Conservation (phyloP, 2,113 vertebrate genomes). For the Dermatemys mawii region DNA sequence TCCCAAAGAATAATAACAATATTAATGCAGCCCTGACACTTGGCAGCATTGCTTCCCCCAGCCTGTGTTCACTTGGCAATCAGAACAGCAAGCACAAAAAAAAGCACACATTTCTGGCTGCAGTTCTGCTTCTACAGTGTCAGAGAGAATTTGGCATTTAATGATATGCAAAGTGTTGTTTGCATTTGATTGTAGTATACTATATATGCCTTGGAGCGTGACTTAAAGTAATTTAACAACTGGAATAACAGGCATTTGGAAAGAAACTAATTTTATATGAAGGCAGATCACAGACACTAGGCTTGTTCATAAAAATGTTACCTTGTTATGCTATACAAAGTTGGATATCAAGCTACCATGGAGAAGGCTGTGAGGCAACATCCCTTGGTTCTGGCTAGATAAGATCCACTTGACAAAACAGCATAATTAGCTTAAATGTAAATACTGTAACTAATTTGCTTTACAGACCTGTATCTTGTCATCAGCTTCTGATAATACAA, state of each 20-base stretch:
- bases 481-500: neutral
- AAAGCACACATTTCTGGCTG: slow-evolving; percentile 67
- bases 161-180: slow-evolving; percentile 79
- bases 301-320: slow-evolving; percentile 75
- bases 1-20: slow-evolving; percentile 73
- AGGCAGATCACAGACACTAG: slow-evolving; percentile 71
- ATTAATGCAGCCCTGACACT: slow-evolving; percentile 72
- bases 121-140: slow-evolving; percentile 68
- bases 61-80: slow-evolving; percentile 72
- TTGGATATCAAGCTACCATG: slow-evolving; percentile 36
- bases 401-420: neutral
- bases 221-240: slow-evolving; percentile 83
- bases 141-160: slow-evolving; percentile 78
- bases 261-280: slow-evolving; percentile 80
- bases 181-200: slow-evolving; percentile 76
- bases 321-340: slow-evolving; percentile 59
- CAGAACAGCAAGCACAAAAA: slow-evolving; percentile 67
- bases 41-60: slow-evolving; percentile 64
- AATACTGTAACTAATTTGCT: neutral
- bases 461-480: neutral
- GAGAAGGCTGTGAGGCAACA: neutral
- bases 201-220: slow-evolving; percentile 81
- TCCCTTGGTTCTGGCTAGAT: neutral
- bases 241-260: slow-evolving; percentile 81
- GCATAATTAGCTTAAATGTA: neutral